Evolutionary conservation across 2,888 invertebrate species (phyloP).

Genomic region (Bedellia somnulentella): DNA sequence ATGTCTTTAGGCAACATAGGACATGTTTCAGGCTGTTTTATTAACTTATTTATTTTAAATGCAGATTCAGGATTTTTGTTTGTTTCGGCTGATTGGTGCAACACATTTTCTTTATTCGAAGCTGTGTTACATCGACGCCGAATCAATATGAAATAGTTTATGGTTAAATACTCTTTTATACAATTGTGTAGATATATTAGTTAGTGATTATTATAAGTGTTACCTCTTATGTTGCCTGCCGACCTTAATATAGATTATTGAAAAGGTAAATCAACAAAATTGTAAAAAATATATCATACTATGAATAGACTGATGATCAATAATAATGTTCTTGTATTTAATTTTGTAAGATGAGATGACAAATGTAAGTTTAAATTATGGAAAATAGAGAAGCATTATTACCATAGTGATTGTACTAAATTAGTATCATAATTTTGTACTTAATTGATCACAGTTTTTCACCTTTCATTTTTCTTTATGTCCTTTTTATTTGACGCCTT

Average conservation of each 20-base stretch:
- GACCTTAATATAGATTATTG: constrained; percentile 33
- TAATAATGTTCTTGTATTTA: constrained; percentile 57
- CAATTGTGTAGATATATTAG: constrained; percentile 18
- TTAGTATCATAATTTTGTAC: constrained; percentile 41
- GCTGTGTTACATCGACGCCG: constrained; percentile 18
- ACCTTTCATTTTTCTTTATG: constrained; percentile 60
- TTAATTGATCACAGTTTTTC: constrained; percentile 41
- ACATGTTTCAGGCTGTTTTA: constrained; percentile 38
- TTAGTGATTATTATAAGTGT: constrained; percentile 32
- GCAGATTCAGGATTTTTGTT: constrained; percentile 20
- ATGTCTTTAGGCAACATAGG: constrained; percentile 48
- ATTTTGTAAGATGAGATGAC: constrained; percentile 58
- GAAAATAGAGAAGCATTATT: constrained; percentile 24
- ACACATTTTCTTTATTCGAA: constrained; percentile 15
- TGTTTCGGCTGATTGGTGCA: constrained; percentile 15
- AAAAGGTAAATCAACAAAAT: constrained; percentile 54
- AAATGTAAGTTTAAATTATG: constrained; percentile 55
- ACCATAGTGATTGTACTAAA: constrained; percentile 26
- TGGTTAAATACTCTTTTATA: constrained; percentile 39
- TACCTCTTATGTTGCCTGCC: constrained; percentile 53
- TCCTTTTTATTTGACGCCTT: too few relatives aligned
- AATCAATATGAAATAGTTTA: constrained; percentile 34
- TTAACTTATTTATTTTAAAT: constrained; percentile 44
- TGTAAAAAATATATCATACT: constrained; percentile 54
- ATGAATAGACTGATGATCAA: constrained; percentile 61